These are phyloP conservation scores for Rhinichthys klamathensis DNA, from an alignment of 2,113 vertebrate species.

Conservation along the genomic window DNA sequence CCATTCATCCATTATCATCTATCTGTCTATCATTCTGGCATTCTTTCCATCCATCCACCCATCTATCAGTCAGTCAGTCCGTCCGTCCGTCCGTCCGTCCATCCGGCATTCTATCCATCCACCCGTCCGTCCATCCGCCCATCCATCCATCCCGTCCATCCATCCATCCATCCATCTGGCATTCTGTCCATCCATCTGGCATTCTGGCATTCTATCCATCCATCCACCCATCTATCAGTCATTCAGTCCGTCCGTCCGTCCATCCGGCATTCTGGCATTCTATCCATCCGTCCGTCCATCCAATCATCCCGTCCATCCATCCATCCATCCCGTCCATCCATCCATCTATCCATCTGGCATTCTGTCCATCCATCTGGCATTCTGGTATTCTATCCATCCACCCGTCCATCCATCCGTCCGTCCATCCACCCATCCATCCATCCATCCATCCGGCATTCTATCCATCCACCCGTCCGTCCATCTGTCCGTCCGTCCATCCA, in stretches of 20 bases:
- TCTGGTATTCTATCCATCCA: not conserved
- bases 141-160: too few relatives aligned
- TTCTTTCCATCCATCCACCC: not conserved
- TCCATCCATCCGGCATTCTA: too few relatives aligned
- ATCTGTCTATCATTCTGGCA: too few relatives aligned
- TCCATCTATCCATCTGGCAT: too few relatives aligned
- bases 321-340: not conserved
- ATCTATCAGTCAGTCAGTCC: too few relatives aligned
- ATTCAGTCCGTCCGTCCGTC: too few relatives aligned
- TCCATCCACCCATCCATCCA: not conserved
- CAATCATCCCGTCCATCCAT: rapidly evolving
- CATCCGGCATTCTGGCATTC: not conserved
- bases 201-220: not conserved
- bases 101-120: not conserved
- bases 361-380: too few relatives aligned
- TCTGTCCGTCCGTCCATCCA: too few relatives aligned
- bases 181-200: not conserved
- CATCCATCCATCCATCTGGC: not conserved
- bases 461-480: not conserved
- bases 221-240: not conserved
- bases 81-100: not conserved
- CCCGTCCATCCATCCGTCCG: not conserved
- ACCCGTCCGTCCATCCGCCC: too few relatives aligned
- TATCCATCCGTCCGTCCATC: not conserved
- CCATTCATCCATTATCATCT: too few relatives aligned